Evolutionary conservation across 2,113 vertebrate species (phyloP).

Genomic region (Catharus bicknelli): DNA sequence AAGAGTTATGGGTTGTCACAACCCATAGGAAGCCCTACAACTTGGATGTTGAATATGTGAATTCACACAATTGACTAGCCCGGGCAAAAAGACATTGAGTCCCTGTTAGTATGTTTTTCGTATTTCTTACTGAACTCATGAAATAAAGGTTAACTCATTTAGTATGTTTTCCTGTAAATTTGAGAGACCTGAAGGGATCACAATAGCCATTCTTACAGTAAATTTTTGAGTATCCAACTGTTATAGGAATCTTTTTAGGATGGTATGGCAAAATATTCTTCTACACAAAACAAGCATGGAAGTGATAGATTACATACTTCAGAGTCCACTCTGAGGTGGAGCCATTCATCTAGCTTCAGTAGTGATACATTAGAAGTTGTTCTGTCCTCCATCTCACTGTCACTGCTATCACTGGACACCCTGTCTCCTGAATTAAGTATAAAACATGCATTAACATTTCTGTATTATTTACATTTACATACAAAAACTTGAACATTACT

Average conservation of each 20-base stretch:
- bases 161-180: background rate
- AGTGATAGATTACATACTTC: conserved; percentile 74
- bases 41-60: background rate
- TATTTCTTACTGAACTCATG: background rate
- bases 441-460: background rate
- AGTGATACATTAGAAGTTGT: conserved; percentile 71
- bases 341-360: conserved; percentile 90
- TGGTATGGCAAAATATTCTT: background rate
- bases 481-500: background rate
- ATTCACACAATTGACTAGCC: accelerated
- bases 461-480: background rate
- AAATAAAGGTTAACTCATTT: background rate
- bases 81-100: background rate
- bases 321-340: conserved; percentile 83
- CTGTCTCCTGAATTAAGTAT: conserved; percentile 55
- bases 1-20: accelerated
- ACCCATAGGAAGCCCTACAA: background rate
- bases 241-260: background rate
- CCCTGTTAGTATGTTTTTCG: background rate
- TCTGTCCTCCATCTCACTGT: conserved; percentile 86
- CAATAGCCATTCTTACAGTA: background rate
- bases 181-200: accelerated
- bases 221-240: background rate
- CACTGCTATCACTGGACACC: conserved; percentile 80
- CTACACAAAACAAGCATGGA: background rate